A percentile compares a stretch with the other conserved stretches of the same genome.
Conservation (phyloP, 2,888 invertebrate genomes). For the Suillia variegata region DNA sequence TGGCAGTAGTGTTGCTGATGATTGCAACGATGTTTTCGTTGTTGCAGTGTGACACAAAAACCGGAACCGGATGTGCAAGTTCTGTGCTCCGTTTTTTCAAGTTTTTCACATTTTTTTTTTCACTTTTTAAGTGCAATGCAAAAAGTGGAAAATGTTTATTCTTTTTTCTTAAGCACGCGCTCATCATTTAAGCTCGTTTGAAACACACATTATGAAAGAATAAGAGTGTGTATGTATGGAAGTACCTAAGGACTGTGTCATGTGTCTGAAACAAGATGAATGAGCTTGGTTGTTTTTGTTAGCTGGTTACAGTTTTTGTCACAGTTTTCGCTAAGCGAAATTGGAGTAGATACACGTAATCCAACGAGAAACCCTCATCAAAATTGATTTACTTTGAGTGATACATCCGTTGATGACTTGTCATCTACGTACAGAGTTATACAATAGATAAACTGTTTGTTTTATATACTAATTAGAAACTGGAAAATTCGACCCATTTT, state of each 20-base stretch:
- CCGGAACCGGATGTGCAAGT: conserved; percentile 5
- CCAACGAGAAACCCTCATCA: too few species aligned
- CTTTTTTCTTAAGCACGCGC: background rate
- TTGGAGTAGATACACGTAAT: too few species aligned
- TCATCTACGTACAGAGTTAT: too few species aligned
- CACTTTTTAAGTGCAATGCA: background rate
- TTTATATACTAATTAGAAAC: too few species aligned
- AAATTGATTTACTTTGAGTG: too few species aligned
- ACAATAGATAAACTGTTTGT: too few species aligned
- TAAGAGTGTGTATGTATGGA: too few species aligned
- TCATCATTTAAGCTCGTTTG: background rate
- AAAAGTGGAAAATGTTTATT: background rate
- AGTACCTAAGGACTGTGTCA: too few species aligned
- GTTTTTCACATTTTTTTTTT: background rate
- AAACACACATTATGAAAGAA: background rate
- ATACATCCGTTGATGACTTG: too few species aligned
- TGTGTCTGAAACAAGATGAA: too few species aligned
- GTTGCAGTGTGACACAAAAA: background rate
- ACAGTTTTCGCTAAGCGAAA: background rate
- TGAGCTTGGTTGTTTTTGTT: background rate
- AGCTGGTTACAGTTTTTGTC: too few species aligned
- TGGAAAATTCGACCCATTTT: too few species aligned
- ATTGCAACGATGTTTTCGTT: background rate
- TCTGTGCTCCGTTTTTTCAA: background rate
- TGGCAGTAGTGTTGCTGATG: background rate